phyloP scores from a whole-genome alignment of 2,113 vertebrate genomes.

The Oostethus manadensis region DNA sequence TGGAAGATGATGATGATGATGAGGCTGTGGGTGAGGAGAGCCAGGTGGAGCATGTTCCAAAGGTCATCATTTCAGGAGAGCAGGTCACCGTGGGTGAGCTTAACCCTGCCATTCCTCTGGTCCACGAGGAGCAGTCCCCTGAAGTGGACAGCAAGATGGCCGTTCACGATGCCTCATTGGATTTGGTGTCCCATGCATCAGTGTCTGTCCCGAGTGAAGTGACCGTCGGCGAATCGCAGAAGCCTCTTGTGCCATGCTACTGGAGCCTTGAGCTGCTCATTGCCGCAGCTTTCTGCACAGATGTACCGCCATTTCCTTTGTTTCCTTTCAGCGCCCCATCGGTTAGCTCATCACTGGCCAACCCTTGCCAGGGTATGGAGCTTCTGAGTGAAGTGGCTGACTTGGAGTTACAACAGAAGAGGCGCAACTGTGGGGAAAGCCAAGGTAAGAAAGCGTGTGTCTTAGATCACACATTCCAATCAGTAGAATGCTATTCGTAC shows the following conservation, averaged over 20 bases:
- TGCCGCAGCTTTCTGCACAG: slow-evolving; percentile 80
- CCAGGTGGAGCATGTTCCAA: slow-evolving; percentile 43
- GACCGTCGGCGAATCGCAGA: slow-evolving; percentile 26
- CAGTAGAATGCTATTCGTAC: slow-evolving; percentile 15
- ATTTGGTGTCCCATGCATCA: slow-evolving; percentile 37
- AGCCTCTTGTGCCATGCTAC: slow-evolving; percentile 63
- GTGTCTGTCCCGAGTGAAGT: slow-evolving; percentile 19
- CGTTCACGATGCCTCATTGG: slow-evolving; percentile 32
- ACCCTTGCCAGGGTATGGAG: slow-evolving; percentile 82
- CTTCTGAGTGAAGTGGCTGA: slow-evolving; percentile 92
- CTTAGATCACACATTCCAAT: slow-evolving; percentile 26
- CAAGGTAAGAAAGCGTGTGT: slow-evolving; percentile 69
- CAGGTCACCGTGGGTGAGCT: slow-evolving; percentile 43
- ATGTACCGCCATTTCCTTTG: slow-evolving; percentile 70
- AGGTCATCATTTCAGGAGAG: slow-evolving; percentile 51
- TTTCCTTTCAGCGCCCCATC: slow-evolving; percentile 48
- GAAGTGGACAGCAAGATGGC: slow-evolving; percentile 23
- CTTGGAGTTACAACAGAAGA: slow-evolving; percentile 78
- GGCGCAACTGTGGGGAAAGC: slow-evolving; percentile 52
- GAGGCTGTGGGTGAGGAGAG: slow-evolving; percentile 35
- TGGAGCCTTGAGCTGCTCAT: slow-evolving; percentile 89
- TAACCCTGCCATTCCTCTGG: slow-evolving; percentile 42
- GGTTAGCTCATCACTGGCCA: slow-evolving; percentile 55
- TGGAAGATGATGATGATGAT: slow-evolving; percentile 58
- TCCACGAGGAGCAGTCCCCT: slow-evolving; percentile 12